Evolutionary conservation across 2,888 invertebrate genomes (phyloP).

Genomic region (Phyllotreta cruciferae): DNA sequence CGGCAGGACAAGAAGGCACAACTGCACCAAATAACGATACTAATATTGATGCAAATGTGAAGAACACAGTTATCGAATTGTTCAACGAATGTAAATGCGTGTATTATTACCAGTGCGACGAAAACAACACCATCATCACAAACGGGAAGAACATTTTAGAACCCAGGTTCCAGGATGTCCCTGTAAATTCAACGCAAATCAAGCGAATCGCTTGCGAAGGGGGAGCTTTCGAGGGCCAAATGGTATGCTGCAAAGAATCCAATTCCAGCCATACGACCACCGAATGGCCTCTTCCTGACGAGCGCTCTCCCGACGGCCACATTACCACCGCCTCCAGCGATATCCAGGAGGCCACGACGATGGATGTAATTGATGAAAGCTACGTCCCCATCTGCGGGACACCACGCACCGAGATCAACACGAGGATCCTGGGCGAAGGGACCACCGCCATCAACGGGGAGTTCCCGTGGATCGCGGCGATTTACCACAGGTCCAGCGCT

Average conservation of each 20-base stretch:
- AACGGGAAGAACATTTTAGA: too few species aligned
- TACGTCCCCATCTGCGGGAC: too few species aligned
- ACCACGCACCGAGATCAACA: slow-evolving; percentile 38
- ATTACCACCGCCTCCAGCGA: too few species aligned
- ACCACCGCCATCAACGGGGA: slow-evolving; percentile 40
- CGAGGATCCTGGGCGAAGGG: slow-evolving; percentile 36
- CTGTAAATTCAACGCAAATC: too few species aligned
- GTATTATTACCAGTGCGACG: slow-evolving; percentile 41
- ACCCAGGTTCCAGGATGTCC: too few species aligned
- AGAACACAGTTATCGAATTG: slow-evolving; percentile 36
- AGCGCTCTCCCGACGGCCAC: too few species aligned
- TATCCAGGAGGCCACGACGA: too few species aligned
- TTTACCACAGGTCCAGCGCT: slow-evolving; percentile 41
- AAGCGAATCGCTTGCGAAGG: slow-evolving; percentile 20
- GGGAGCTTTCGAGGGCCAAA: slow-evolving; percentile 16
- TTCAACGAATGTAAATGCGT: slow-evolving; percentile 44
- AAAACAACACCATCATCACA: slow-evolving; percentile 41
- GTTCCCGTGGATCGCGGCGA: slow-evolving; percentile 47
- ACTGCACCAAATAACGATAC: too few species aligned
- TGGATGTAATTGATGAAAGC: too few species aligned
- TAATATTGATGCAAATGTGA: background rate
- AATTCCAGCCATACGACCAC: background rate
- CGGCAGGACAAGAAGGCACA: too few species aligned
- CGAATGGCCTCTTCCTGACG: too few species aligned
- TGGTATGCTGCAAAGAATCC: slow-evolving; percentile 23